Percentiles rank a stretch among this genome's conserved stretches.
Conservation (phyloP, 2,797 vertebrate species). For the Ambastaia sidthimunki region DNA sequence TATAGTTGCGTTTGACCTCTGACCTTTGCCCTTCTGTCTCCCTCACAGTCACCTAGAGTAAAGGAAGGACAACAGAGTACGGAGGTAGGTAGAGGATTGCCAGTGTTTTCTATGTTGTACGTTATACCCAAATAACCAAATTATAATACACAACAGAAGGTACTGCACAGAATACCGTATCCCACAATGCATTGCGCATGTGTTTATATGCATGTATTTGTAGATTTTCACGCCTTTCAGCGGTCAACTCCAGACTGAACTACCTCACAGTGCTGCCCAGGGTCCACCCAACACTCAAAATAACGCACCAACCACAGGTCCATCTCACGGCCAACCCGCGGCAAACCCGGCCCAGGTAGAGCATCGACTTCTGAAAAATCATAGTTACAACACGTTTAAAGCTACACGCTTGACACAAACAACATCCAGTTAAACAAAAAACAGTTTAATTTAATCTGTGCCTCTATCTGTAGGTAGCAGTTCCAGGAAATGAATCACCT, state of each 20-base stretch:
- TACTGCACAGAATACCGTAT: no score
- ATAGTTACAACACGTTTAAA: not conserved
- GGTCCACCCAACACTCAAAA: constrained; percentile 77
- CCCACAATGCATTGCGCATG: not conserved
- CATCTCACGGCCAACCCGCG: constrained; percentile 61
- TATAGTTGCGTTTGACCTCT: not conserved
- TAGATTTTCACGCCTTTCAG: constrained; percentile 86
- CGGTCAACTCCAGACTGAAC: constrained; percentile 83
- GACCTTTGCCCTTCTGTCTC: constrained; percentile 43
- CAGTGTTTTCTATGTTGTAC: not conserved
- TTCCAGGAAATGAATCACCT: constrained; percentile 72
- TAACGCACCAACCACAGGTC: constrained; percentile 71
- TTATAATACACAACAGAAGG: not conserved
- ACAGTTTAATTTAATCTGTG: not conserved
- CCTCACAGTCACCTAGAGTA: constrained; percentile 92
- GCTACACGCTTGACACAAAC: not conserved
- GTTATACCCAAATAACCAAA: no score
- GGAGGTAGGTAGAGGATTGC: constrained; percentile 80
- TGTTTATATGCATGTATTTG: constrained; percentile 10
- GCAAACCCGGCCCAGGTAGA: constrained; percentile 51
- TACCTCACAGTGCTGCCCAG: constrained; percentile 89
- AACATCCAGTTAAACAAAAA: not conserved
- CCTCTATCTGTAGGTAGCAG: constrained; percentile 62
- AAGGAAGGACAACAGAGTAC: constrained; percentile 90
- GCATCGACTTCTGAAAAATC: not conserved